Conservation (phyloP, 1,140 invertebrate genomes). For the Camponotus floridanus region DNA sequence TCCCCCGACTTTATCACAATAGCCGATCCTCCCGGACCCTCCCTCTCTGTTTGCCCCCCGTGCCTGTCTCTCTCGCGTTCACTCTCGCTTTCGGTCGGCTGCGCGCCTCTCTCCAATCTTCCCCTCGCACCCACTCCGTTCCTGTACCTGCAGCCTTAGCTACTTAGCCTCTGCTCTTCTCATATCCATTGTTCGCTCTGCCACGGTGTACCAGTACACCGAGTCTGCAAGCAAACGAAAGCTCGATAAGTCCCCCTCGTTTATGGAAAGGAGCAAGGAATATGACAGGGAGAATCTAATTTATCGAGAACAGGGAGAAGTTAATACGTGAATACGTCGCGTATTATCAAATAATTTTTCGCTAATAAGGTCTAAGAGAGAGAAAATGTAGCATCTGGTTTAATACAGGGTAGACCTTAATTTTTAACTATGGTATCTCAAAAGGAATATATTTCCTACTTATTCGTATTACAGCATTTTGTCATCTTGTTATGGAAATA, state of each 20-base stretch:
- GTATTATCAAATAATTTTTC: background rate
- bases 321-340: background rate
- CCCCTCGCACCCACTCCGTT: slow-evolving; percentile 66
- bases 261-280: background rate
- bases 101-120: slow-evolving; percentile 43
- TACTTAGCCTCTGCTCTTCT: slow-evolving; percentile 78
- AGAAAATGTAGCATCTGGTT: background rate
- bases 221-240: slow-evolving; percentile 71
- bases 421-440: background rate
- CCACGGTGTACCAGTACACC: slow-evolving; percentile 76
- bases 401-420: background rate
- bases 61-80: slow-evolving; percentile 22
- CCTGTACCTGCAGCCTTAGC: slow-evolving; percentile 75
- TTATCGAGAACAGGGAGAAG: background rate
- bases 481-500: background rate
- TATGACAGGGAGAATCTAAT: too few species aligned
- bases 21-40: background rate
- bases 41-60: slow-evolving; percentile 27
- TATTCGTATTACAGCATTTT: slow-evolving; percentile 7
- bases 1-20: slow-evolving; percentile 41
- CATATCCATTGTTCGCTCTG: slow-evolving; percentile 78
- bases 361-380: background rate
- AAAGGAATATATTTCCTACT: background rate
- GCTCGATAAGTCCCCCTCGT: background rate
- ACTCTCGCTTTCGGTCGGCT: slow-evolving; percentile 32